Evolutionary conservation across 2,113 vertebrate species (phyloP), one percentile per base, ranked within the genome.

Genomic region (Corythaeola cristata): DNA sequence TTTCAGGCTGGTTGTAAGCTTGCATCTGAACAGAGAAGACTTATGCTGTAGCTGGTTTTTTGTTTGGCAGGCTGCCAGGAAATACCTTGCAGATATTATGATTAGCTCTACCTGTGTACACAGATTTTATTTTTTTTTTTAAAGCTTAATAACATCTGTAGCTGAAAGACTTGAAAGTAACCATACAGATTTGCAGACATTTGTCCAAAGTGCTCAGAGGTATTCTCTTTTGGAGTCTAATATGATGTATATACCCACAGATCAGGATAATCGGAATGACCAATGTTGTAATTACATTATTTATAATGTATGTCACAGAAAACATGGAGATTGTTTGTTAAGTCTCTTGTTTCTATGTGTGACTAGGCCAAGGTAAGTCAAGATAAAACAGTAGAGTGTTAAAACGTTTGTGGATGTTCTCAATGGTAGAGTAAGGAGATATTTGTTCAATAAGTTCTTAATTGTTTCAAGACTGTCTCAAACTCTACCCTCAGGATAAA

Each of bases 371-470:
- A 85, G 62, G 33, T 15, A 76, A 6, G 17, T 58, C 53, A 79
- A 68, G 71, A 47, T 56, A 94, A 44, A 81, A 21, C 33, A 53
- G 21, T 5, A 52, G 44, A 23, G 33, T 23, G 17, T 81, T 93
- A 93, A 88, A 92, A 69, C 0, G 5, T 67, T 66, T 84, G 28
- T 81, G 60, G 37, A 59, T 86, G n/a, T 55, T 84, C 74, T 86
- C 26, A 15, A 27, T 71, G 50, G 86, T 50, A 90, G 52, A 77
- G 45, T 69, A 94, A 86, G 73, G 63, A 96, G 35, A 41, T 86
- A 64, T 77, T 92, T 95, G 67, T 86, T 95, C 68, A 90, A 53
- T 63, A 82, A 72, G 8, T 58, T 90, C 92, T 82, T 71, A 69
- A 76, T 71, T 74, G 39, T 50, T 88, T 96, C 68, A 80, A 85